Percentiles rank a stretch among this genome's conserved stretches.
phyloP scores from a whole-genome alignment of 2,113 vertebrate species.

The Ondatra zibethicus region DNA sequence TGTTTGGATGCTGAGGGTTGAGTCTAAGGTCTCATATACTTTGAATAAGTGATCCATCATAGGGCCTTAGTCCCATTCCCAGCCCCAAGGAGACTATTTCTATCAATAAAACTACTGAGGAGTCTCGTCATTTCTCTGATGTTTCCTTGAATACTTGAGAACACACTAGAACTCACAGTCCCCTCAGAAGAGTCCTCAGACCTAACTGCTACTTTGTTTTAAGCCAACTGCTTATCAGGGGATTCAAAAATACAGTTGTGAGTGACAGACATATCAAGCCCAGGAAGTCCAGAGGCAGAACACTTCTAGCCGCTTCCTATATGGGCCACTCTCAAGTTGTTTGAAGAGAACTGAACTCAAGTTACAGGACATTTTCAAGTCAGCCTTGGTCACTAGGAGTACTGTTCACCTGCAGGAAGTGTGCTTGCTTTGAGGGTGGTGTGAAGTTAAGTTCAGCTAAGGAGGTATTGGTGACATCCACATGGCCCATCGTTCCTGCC shows the following conservation, averaged over 20 bases:
- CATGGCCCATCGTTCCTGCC: accelerated
- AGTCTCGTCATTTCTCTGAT: not conserved
- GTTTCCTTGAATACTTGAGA: not conserved
- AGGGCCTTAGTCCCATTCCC: not conserved
- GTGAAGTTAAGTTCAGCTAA: not conserved
- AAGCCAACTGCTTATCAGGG: not conserved
- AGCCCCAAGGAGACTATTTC: too few relatives aligned
- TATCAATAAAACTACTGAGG: not conserved
- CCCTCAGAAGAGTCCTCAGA: not conserved
- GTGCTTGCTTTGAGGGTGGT: not conserved
- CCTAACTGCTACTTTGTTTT: not conserved
- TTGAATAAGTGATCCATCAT: not conserved
- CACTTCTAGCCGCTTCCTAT: not conserved
- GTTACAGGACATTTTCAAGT: not conserved
- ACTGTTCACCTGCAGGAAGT: not conserved
- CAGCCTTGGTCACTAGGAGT: not conserved
- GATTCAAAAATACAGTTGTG: not conserved
- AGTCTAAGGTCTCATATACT: not conserved
- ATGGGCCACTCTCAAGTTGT: not conserved
- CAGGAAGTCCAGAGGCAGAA: not conserved
- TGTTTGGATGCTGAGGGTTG: not conserved
- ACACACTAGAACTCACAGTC: not conserved
- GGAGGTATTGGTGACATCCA: not conserved
- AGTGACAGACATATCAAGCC: not conserved
- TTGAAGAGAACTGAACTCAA: not conserved